Evolutionary conservation across 2,888 invertebrate genomes (phyloP).

Genomic region (Cerastis leucographa): DNA sequence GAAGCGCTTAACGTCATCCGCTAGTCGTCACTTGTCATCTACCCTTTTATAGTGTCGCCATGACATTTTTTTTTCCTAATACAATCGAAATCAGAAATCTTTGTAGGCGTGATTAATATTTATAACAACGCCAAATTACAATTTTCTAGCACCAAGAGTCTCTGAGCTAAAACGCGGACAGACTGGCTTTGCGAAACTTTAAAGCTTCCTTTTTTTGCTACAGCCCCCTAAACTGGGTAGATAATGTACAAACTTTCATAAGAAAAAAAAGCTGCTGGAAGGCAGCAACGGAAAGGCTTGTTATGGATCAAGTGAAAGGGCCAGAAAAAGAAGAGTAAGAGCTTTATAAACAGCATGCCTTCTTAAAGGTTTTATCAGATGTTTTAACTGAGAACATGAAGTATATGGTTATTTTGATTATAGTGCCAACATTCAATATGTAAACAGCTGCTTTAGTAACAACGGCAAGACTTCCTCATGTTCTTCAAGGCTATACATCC

Average conservation of each 20-base stretch:
- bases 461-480: not conserved
- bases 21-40: too few relatives aligned
- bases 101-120: too few relatives aligned
- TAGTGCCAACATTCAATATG: conserved; percentile 5
- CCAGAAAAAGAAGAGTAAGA: conserved; percentile 4
- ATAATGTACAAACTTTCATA: not conserved
- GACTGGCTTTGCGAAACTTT: not conserved
- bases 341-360: conserved; percentile 19
- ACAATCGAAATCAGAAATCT: too few relatives aligned
- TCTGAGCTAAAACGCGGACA: not conserved
- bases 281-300: not conserved
- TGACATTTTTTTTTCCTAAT: too few relatives aligned
- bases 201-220: not conserved
- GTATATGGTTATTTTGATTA: not conserved
- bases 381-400: not conserved
- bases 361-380: conserved; percentile 12
- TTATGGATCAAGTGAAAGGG: conserved; percentile 1
- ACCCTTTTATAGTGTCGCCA: too few relatives aligned
- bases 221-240: not conserved
- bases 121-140: not conserved
- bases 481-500: not conserved
- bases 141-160: not conserved
- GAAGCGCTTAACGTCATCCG: too few relatives aligned
- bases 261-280: not conserved
- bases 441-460: not conserved